Conservation (phyloP, 2,113 vertebrate genomes). For the Tenrec ecaudatus region DNA sequence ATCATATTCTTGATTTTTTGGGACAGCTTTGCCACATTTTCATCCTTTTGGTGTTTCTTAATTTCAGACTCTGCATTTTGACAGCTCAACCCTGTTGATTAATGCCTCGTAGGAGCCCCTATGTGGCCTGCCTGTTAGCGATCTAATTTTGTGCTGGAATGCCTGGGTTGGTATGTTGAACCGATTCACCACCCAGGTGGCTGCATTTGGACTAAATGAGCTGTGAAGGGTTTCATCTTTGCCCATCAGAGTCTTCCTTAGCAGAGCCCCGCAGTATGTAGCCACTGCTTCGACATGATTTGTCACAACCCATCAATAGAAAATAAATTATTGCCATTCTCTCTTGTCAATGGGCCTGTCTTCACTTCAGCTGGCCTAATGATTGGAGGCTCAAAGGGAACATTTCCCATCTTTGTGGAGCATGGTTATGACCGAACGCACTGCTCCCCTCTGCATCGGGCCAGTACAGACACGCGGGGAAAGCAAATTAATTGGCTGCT, state of each 20-base stretch:
- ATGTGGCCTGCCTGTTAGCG: slow-evolving; percentile 92
- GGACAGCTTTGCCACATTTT: slow-evolving; percentile 79
- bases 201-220: slow-evolving; percentile 98
- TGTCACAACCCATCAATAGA: slow-evolving; percentile 96
- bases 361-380: slow-evolving; percentile 87
- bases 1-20: slow-evolving; percentile 76
- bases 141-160: slow-evolving; percentile 91
- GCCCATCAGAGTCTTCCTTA: slow-evolving; percentile 89
- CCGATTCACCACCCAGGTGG: slow-evolving; percentile 96
- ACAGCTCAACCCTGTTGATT: slow-evolving; percentile 93
- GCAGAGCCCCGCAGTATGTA: slow-evolving; percentile 85
- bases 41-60: slow-evolving; percentile 84
- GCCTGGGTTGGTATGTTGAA: slow-evolving; percentile 91
- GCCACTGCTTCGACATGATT: slow-evolving; percentile 92
- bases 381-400: slow-evolving; percentile 89
- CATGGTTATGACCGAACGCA: slow-evolving; percentile 85
- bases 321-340: slow-evolving; percentile 98
- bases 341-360: slow-evolving; percentile 93
- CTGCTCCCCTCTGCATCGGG: slow-evolving; percentile 82
- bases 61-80: slow-evolving; percentile 86
- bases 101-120: slow-evolving; percentile 91
- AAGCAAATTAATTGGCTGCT: slow-evolving; percentile 88
- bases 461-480: slow-evolving; percentile 87
- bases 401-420: slow-evolving; percentile 87
- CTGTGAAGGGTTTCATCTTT: slow-evolving; percentile 96